Conservation (phyloP, 2,113 vertebrate species). For the Xiphias gladius region DNA sequence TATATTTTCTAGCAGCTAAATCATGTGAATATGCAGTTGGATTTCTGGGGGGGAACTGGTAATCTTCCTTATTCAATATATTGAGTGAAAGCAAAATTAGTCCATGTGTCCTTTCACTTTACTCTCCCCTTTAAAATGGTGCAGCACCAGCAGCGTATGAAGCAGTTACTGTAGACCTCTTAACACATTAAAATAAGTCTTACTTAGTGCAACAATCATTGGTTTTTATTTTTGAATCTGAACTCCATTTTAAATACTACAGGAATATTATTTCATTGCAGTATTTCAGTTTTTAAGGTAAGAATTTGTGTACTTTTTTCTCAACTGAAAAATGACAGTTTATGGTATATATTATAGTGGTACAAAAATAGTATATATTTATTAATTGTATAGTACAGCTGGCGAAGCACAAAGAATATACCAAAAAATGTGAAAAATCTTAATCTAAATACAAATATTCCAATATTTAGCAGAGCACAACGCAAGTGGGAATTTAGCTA, state of each 20-base stretch:
- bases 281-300: background rate
- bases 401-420: background rate
- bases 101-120: background rate
- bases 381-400: background rate
- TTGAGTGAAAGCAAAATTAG: conserved; percentile 24
- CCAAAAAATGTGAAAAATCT: background rate
- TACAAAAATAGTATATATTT: background rate
- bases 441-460: background rate
- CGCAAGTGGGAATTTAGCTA: background rate
- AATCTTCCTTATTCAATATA: conserved; percentile 19
- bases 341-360: background rate
- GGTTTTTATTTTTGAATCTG: background rate
- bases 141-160: background rate
- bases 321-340: background rate
- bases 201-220: too few species aligned
- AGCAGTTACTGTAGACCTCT: conserved; percentile 25
- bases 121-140: background rate
- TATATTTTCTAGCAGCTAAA: background rate
- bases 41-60: background rate
- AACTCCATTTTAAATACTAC: background rate
- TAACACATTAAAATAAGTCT: conserved; percentile 5
- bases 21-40: background rate
- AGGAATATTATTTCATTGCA: background rate
- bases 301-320: background rate
- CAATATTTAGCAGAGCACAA: background rate